A percentile compares a stretch with the other conserved stretches of the same genome.
Evolutionary conservation across 2,113 vertebrate genomes (phyloP).

Genomic region (Notiomystis cincta): DNA sequence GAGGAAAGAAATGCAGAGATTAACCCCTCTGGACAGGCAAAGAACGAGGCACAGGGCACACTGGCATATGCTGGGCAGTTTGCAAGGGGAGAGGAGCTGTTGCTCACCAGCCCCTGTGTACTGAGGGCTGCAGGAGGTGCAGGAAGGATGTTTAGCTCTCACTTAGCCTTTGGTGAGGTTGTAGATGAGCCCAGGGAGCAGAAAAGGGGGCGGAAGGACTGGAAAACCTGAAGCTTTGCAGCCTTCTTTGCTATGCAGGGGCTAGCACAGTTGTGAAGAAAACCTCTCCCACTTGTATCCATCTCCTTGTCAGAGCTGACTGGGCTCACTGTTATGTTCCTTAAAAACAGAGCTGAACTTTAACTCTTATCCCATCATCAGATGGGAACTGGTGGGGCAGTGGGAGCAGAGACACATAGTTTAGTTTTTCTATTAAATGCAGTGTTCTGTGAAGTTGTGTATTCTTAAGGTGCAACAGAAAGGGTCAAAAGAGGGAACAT

Average conservation of each 20-base stretch:
- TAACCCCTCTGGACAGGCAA: neutral
- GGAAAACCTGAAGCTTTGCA: neutral
- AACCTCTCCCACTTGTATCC: neutral
- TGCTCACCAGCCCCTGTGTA: neutral
- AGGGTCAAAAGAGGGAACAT: neutral
- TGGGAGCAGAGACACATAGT: neutral
- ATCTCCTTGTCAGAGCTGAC: neutral
- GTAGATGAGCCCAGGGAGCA: neutral
- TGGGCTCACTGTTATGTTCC: neutral
- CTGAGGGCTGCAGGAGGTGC: neutral
- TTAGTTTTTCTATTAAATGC: neutral
- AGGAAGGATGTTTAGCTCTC: neutral
- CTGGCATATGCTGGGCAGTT: neutral
- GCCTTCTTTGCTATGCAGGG: neutral
- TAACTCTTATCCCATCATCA: neutral
- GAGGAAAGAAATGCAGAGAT: neutral
- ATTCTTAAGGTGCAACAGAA: neutral
- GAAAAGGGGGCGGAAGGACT: neutral
- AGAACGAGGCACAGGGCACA: neutral
- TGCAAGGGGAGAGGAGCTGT: neutral
- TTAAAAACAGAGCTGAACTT: neutral
- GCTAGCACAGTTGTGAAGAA: neutral
- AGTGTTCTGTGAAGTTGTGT: neutral
- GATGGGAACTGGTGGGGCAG: rapidly evolving
- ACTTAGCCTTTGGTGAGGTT: neutral